These are phyloP conservation scores for Meandrusa payeni DNA, from an alignment of 2,888 invertebrate species.

Conservation along the genomic window DNA sequence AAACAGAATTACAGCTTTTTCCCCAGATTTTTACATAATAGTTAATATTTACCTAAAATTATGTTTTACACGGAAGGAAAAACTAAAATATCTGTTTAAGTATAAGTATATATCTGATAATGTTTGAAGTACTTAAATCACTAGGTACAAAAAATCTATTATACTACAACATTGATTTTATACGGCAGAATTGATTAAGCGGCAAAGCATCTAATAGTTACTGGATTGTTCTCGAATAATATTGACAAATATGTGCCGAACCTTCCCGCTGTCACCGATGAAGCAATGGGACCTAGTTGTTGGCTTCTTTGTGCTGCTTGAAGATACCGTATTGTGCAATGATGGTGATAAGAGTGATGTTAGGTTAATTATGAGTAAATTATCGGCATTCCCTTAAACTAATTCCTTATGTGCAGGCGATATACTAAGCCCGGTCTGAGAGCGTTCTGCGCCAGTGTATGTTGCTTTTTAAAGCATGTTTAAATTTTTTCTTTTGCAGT, in stretches of 20 bases:
- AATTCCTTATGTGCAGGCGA: constrained; percentile 75
- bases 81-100: no score
- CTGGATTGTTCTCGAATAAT: constrained; percentile 44
- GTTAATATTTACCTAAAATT: no score
- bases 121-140: no score
- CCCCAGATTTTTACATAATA: no score
- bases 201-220: constrained; percentile 50
- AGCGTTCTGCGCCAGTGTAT: constrained; percentile 58
- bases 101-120: no score
- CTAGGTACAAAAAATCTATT: no score
- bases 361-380: constrained; percentile 55
- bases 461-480: constrained; percentile 79
- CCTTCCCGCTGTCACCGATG: constrained; percentile 61
- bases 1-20: no score
- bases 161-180: constrained; percentile 40
- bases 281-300: constrained; percentile 63
- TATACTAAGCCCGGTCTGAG: constrained; percentile 72
- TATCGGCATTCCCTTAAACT: constrained; percentile 71
- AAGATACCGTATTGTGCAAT: constrained; percentile 43
- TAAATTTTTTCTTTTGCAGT: constrained; percentile 82
- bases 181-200: no score
- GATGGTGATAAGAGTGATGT: constrained; percentile 47
- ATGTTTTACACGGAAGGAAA: no score
- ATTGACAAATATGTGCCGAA: constrained; percentile 54
- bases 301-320: constrained; percentile 68